phyloP scores from a whole-genome alignment of 2,113 vertebrate species.

The Scytalopus superciliaris region DNA sequence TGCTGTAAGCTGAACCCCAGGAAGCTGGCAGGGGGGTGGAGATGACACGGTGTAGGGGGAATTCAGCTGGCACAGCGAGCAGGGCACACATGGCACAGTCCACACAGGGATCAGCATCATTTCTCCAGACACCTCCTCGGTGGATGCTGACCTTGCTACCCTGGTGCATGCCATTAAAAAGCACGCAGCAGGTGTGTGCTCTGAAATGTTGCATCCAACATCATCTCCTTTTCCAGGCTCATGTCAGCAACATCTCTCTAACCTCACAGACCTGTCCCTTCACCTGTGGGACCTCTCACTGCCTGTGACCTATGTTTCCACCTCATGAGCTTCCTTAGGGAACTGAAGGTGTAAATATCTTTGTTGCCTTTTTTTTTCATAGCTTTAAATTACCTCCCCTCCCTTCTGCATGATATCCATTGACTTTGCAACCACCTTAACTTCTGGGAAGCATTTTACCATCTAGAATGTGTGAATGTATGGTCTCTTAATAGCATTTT shows the following conservation, averaged over 20 bases:
- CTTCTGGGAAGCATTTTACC: neutral
- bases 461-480: neutral
- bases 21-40: neutral
- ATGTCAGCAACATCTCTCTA: neutral
- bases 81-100: accelerated
- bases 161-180: neutral
- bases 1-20: neutral
- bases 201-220: neutral
- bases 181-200: neutral
- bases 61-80: accelerated
- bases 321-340: neutral
- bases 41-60: accelerated
- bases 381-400: neutral
- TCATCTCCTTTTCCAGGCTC: neutral
- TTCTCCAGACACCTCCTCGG: neutral
- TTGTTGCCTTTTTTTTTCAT: neutral
- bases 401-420: neutral
- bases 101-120: neutral
- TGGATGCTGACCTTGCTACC: neutral
- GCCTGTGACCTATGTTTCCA: neutral
- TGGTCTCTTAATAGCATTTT: neutral
- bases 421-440: neutral
- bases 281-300: neutral
- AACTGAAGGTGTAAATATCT: neutral
- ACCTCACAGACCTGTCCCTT: neutral